phyloP scores from a whole-genome alignment of 2,113 vertebrate species.

The Sander vitreus region DNA sequence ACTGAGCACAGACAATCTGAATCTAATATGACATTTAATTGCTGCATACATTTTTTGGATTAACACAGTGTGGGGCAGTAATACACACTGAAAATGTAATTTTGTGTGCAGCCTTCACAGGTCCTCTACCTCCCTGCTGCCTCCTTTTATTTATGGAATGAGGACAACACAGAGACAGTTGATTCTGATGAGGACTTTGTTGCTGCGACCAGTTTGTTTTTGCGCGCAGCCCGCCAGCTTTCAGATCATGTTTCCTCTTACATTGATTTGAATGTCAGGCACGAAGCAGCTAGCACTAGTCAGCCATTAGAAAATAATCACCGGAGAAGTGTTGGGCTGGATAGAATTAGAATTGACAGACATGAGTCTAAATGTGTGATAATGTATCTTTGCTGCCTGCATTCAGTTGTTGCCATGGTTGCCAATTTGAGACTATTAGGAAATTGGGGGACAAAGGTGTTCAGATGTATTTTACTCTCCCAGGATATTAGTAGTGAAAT shows the following conservation, averaged over 20 bases:
- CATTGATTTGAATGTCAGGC: conserved; percentile 54
- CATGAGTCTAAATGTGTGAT: conserved; percentile 48
- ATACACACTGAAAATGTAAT: not conserved
- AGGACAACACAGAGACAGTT: not conserved
- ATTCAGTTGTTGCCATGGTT: conserved; percentile 46
- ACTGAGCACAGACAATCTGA: not conserved
- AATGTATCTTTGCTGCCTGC: conserved; percentile 57
- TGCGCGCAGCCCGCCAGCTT: conserved; percentile 18
- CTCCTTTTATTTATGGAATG: not conserved
- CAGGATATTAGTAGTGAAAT: conserved; percentile 27
- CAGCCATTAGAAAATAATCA: conserved; percentile 50
- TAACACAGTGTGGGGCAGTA: not conserved
- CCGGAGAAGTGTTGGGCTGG: conserved; percentile 22
- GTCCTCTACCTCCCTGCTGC: not conserved
- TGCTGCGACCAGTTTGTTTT: conserved; percentile 25
- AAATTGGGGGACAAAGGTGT: conserved; percentile 32
- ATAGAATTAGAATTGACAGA: conserved; percentile 51
- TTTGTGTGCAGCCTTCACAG: not conserved
- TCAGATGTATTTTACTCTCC: conserved; percentile 35
- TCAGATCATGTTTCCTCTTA: conserved; percentile 39
- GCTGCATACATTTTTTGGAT: not conserved
- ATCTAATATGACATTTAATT: not conserved
- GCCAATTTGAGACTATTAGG: conserved; percentile 36
- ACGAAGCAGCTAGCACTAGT: conserved; percentile 36
- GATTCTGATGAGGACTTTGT: conserved; percentile 8